Evolutionary conservation across 2,888 invertebrate species (phyloP).

Genomic region (Phengaris arion): DNA sequence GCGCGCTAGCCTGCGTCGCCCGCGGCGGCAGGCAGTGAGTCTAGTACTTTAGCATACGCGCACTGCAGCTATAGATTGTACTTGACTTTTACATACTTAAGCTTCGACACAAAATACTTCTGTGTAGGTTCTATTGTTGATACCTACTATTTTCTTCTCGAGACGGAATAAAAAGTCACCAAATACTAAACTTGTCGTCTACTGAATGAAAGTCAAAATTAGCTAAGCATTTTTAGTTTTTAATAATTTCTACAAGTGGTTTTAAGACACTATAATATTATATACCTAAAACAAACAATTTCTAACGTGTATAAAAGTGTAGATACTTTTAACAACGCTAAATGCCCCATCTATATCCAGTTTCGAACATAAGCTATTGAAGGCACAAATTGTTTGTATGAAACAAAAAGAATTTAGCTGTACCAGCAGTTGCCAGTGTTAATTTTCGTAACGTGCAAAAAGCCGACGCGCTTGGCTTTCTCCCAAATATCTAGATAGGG

Average conservation of each 20-base stretch:
- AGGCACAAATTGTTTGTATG: conserved; percentile 29
- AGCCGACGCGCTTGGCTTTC: conserved; percentile 36
- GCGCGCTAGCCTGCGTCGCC: no score
- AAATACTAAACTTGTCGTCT: no score
- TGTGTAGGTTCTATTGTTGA: no score
- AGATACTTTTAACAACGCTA: background rate
- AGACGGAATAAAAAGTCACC: no score
- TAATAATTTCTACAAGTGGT: no score
- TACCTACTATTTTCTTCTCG: no score
- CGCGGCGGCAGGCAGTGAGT: no score
- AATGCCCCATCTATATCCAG: background rate
- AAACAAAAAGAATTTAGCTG: conserved; percentile 35
- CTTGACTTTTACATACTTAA: no score
- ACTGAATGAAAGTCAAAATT: background rate
- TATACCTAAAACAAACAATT: background rate
- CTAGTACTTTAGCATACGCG: no score
- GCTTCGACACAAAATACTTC: no score
- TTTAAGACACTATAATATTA: no score
- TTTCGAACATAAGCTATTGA: conserved; percentile 11
- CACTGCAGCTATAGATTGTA: no score
- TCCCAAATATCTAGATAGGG: conserved; percentile 39
- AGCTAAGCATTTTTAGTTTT: background rate
- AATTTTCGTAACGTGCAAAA: conserved; percentile 39
- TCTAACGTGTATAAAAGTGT: background rate
- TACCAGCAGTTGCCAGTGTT: conserved; percentile 27